These are phyloP conservation scores for Chouioia cunea DNA, from an alignment of 2,888 invertebrate genomes.

Conservation along the genomic window DNA sequence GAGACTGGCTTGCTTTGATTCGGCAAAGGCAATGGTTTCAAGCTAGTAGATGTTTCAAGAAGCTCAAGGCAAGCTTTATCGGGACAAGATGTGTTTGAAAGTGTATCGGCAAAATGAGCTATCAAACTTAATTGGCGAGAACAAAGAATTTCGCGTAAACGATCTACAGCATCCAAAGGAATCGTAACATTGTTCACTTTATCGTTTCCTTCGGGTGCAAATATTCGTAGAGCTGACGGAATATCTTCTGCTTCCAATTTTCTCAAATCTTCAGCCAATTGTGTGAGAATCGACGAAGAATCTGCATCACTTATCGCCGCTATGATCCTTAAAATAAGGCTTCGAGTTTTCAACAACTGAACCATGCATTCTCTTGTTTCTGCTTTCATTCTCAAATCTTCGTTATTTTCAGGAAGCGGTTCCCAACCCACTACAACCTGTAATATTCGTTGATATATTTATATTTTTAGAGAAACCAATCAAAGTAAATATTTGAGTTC, in stretches of 20 bases:
- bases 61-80: constrained; percentile 59
- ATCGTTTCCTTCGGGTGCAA: constrained; percentile 53
- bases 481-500: too few relatives aligned
- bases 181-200: constrained; percentile 61
- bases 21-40: constrained; percentile 57
- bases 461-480: not conserved
- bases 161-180: constrained; percentile 63
- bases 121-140: constrained; percentile 62
- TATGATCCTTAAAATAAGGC: constrained; percentile 61
- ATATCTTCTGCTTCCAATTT: constrained; percentile 57
- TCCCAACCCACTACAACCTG: constrained; percentile 66
- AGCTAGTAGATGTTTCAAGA: constrained; percentile 54
- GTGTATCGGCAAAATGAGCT: constrained; percentile 59
- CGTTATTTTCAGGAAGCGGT: constrained; percentile 54
- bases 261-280: constrained; percentile 57
- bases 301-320: constrained; percentile 58
- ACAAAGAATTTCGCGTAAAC: constrained; percentile 62
- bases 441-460: too few relatives aligned
- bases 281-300: constrained; percentile 54
- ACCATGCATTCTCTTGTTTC: constrained; percentile 64
- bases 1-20: constrained; percentile 57
- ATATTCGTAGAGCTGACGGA: constrained; percentile 57
- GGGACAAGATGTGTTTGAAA: constrained; percentile 56
- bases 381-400: constrained; percentile 59
- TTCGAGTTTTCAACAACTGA: constrained; percentile 59